Evolutionary conservation across 2,113 vertebrate species (phyloP), one percentile per base, ranked within the genome.

Genomic region (Thamnaconus septentrionalis): DNA sequence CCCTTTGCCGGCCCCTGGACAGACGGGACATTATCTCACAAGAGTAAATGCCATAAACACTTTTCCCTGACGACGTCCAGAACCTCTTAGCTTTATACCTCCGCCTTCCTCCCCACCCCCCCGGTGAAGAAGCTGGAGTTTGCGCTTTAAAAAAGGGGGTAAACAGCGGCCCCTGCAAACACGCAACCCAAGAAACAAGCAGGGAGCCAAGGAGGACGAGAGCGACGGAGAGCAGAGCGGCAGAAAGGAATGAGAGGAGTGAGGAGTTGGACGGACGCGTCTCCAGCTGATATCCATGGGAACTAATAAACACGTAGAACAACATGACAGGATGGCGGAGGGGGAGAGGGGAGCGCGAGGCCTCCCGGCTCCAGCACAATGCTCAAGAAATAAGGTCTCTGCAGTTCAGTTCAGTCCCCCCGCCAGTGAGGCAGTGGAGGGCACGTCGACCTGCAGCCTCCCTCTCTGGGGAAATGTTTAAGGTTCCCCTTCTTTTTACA

Each of bases 251-350:
- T 55, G 61, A 61, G 44, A 45, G 12, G 53, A 61, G 54, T 61
- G 52, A 64, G 51, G 57, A 48, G 18, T 31, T 61, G 18, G 51
- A 73, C 72, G 12, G 8, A 82, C 70, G 64, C 46, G 31, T 48
- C 51, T 48, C 72, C 60, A 54, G 78, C 64, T 75, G 79, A 84
- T 88, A 83, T 79, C 86, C 81, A 85, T 83, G 83, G 84, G 67
- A 87, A 89, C 83, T 77, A 79, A 82, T 84, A 84, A 86, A 86
- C 84, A 87, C 84, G 66, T 75, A 64, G 45, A 75, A 80, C 18
- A 88, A 88, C 89, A 89, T 65, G 76, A 83, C 81, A 18, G 47
- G 67, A 66, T 73, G 43, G 65, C n/a, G 74, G 65, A 71, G 76
- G 72, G 75, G 1, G 67, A 66, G 71, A 43, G 65, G 10, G 74